Evolutionary conservation across 2,113 vertebrate genomes (phyloP), one percentile per base, ranked within the genome.

Genomic region (Nipponia nippon): DNA sequence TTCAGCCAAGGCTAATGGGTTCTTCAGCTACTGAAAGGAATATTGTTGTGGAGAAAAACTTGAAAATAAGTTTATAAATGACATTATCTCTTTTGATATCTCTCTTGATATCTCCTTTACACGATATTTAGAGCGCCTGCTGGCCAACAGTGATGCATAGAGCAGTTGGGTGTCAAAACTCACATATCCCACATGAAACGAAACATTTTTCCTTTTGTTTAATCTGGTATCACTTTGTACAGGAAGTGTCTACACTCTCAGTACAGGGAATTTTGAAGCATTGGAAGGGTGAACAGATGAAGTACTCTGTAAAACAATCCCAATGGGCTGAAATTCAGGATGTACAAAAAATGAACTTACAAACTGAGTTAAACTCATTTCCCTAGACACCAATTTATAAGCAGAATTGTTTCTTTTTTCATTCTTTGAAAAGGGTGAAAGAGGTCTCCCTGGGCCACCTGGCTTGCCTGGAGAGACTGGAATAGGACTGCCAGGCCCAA

Each of bases 381-480:
- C 46, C 15, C 38, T 82, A 50, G 29, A 80, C 21, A 56, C 6
- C 2, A 36, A 26, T 50, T 85, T 85, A 44, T 61, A 93, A 87
- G 25, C 21, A 63, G 81, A 81, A 36, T 50, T 87, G 17, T 73
- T 95, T 84, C n/a, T 63, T 77, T 83, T 95, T 87, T 65, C 25
- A 19, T 92, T 87, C 97, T 44, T 79, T 87, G n/a, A 96, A 93
- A 94, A 99, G 99, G 99, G 99, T 72, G 99, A 99, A 89, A 98
- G 99, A 91, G 99, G 99, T 55, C 85, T 97, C 77, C 21, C 92
- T 55, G 99, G 99, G 12, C 98, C 97, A 49, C 95, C 98, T 67
- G 99, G 99, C 75, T 98, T 99, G 89, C 98, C 98, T 95, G 99
- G 99, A 71, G 99, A 99, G 95, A 98, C 97, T 92, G 99, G 99